Base-by-base conservation (phyloP, 37 sponge, comb jelly and placozoan species). In the Axinella damicornis region DNA sequence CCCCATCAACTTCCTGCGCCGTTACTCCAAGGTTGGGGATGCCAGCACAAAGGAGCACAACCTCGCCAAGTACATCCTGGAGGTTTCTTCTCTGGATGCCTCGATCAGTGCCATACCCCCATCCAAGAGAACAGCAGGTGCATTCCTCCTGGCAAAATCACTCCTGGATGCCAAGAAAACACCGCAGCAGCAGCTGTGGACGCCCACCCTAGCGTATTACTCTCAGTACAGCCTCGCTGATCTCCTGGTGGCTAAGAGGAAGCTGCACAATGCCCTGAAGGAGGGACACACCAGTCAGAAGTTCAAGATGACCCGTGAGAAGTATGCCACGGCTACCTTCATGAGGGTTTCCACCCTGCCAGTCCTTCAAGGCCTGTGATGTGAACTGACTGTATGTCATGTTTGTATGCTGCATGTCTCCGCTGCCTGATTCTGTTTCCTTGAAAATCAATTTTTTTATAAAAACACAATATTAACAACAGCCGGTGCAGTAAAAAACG, bases 61-160 rank as follows among this genome's bases (percentile, higher is more conserved):
- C 76, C 73, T 95, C 55, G 86, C 95, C 14, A 92, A 92, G 76
- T 95, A 91, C 90, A 77, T 95, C 68, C 63, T 92, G 28, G 95
- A 95, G 67, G 57, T 84, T 14, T 59, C 80, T 2, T 73, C 88
- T 31, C 75, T 92, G 16, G 73, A 82, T 30, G 22, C 63, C 24
- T 22, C 27, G 31, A 19, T 32, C 54, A 56, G 68, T 31, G 63
- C 77, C 17, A 11, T 88, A 0, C 66, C 27, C 21, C 88, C 92
- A 0, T 95, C 95, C 0, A 70, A 68, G 63, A 64, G 53, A 27
- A 92, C 95, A 11, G 93, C 88, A 4, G 78, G 41, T 15, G 78
- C 78, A 61, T 32, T 77, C 11, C 22, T 77, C 33, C 78, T 77
- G 17, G 63, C 78, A 63, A 6, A 37, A 36, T 30, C 16, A 4